These are phyloP conservation scores for Chirona hameri DNA, from an alignment of 2,888 invertebrate species.

Conservation along the genomic window DNA sequence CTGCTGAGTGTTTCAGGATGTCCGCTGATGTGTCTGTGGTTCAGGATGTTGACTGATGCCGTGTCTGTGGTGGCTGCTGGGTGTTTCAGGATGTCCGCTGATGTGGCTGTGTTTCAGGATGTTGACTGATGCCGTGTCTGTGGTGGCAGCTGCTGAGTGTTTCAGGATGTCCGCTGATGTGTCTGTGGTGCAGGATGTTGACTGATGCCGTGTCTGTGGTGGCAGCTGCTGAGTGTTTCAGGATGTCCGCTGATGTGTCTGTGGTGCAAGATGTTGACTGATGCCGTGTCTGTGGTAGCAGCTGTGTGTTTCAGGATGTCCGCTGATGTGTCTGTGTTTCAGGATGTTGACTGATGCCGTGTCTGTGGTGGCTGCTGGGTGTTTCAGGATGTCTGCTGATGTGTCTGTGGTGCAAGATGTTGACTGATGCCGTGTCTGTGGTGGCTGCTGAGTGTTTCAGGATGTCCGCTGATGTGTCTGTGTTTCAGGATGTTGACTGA, in stretches of 20 bases:
- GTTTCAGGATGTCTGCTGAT: background rate
- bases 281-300: too few relatives aligned
- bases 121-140: too few relatives aligned
- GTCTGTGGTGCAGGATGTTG: conserved; percentile 55
- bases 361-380: background rate
- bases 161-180: background rate
- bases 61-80: background rate
- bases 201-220: background rate
- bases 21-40: background rate
- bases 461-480: background rate
- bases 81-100: background rate
- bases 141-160: background rate
- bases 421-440: conserved; percentile 42
- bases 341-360: too few relatives aligned
- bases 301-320: conserved; percentile 55
- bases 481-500: conserved; percentile 55
- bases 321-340: conserved; percentile 42
- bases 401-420: conserved; percentile 53
- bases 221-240: background rate
- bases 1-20: background rate
- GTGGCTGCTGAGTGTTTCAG: background rate
- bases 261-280: too few relatives aligned
- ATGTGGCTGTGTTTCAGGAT: too few relatives aligned
- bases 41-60: conserved; percentile 55
- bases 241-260: background rate